These are phyloP conservation scores for Agrotis puta DNA, from an alignment of 2,888 invertebrate genomes.

Conservation along the genomic window DNA sequence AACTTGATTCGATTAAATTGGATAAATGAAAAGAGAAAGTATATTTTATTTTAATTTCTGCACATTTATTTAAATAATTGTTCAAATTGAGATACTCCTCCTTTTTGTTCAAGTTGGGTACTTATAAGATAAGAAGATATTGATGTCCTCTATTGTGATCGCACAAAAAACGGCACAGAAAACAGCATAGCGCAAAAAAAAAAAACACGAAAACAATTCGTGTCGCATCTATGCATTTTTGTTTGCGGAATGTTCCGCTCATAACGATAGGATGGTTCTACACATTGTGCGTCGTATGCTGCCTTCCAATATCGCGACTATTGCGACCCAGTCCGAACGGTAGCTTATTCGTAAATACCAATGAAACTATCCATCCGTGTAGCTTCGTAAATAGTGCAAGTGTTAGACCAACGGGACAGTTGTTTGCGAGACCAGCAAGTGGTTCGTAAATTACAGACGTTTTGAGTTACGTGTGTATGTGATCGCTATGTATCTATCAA, in stretches of 20 bases:
- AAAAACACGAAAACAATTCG: conserved; percentile 2
- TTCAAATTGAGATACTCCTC: too few relatives aligned
- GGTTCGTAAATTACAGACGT: conserved; percentile 24
- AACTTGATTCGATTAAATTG: background rate
- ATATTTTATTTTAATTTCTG: too few relatives aligned
- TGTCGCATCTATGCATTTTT: conserved; percentile 21
- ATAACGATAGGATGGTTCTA: conserved; percentile 37
- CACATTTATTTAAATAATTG: too few relatives aligned
- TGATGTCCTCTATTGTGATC: background rate
- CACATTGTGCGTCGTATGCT: conserved; percentile 23
- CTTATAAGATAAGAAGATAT: too few relatives aligned
- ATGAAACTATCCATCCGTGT: conserved; percentile 15
- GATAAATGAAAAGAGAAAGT: too few relatives aligned
- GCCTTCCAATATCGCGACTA: conserved; percentile 48
- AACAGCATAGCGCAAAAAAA: conserved; percentile 1
- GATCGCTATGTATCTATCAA: too few relatives aligned
- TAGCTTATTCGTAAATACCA: conserved; percentile 37
- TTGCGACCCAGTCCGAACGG: conserved; percentile 29
- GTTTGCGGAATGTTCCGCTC: conserved; percentile 45
- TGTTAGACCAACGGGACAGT: conserved; percentile 6
- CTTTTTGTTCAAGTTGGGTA: too few relatives aligned
- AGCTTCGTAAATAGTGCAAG: conserved; percentile 31
- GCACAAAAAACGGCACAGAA: conserved; percentile 1
- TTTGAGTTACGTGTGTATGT: background rate
- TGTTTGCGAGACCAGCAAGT: background rate